A percentile compares a stretch with the other conserved stretches of the same genome.
phyloP scores from a whole-genome alignment of 2,888 invertebrate genomes.

The Latrodectus hesperus region DNA sequence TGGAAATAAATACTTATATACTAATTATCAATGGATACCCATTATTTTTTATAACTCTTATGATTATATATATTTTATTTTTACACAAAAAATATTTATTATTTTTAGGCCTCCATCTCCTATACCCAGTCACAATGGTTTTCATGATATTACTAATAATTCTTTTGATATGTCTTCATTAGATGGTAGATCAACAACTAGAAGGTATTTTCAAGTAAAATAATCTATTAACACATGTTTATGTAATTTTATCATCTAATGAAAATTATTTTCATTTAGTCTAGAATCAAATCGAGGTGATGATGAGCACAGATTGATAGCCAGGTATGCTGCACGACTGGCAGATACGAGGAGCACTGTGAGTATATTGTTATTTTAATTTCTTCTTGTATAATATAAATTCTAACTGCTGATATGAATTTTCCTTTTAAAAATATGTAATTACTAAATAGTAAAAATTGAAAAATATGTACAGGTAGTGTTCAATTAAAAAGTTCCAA shows the following conservation, averaged over 20 bases:
- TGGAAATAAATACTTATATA: too few relatives aligned
- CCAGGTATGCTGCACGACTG: constrained; percentile 94
- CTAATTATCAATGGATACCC: too few relatives aligned
- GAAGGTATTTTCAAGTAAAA: constrained; percentile 70
- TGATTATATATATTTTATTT: too few relatives aligned
- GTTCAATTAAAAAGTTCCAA: too few relatives aligned
- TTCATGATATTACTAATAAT: constrained; percentile 81
- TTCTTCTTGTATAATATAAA: neutral
- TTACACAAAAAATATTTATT: neutral
- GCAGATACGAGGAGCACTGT: constrained; percentile 78
- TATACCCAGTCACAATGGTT: constrained; percentile 93
- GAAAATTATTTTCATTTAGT: constrained; percentile 22
- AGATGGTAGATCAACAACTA: constrained; percentile 73
- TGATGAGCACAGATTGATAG: constrained; percentile 97
- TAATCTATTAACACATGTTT: neutral
- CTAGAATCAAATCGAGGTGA: constrained; percentile 77
- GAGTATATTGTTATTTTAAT: constrained; percentile 23
- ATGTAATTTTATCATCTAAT: too few relatives aligned
- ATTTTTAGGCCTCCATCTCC: constrained; percentile 87
- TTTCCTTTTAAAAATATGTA: too few relatives aligned
- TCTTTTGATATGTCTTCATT: constrained; percentile 83
- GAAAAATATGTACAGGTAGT: too few relatives aligned
- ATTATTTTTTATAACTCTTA: too few relatives aligned
- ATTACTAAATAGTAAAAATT: too few relatives aligned
- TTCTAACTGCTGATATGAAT: too few relatives aligned